Base-by-base conservation (phyloP, 2,113 vertebrate genomes). In the Nipponia nippon region DNA sequence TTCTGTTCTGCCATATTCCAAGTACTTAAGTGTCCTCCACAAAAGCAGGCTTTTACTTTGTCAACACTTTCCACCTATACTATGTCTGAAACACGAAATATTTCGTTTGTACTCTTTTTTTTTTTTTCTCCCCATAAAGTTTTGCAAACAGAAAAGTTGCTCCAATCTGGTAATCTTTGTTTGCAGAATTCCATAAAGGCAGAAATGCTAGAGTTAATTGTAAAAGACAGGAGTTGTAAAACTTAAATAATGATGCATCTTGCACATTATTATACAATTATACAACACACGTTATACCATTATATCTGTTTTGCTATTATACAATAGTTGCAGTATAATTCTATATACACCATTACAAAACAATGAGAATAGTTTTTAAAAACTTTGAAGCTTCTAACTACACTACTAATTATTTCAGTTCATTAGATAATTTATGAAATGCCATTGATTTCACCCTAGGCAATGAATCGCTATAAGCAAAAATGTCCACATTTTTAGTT, bases 1-100 rank as follows among this genome's bases (percentile, higher is more conserved):
- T 89, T 87, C 44, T 61, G 8, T 62, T 77, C 63, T 72, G 34
- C n/a, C 65, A 63, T 23, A 87, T 49, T 87, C 88, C 79, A 91
- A 59, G 62, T 77, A 82, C 13, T 58, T 40, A 2, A 2, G 13
- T 3, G 4, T 34, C 11, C 30, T 9, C n/a, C n/a, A 4, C 0
- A 8, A 81, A 89, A 13, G 9, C 13, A 88, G 2, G 8, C 34
- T 83, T 71, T 55, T 49, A 53, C 19, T 82, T 77, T 29, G 72
- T 46, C 34, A 71, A 83, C 89, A 76, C 69, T 47, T 36, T 58
- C 17, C 19, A 67, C 11, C 53, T 25, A 21, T 10, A 46, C 6
- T 20, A 30, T 30, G 14, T 46, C 63, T 65, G 42, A 53, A 91
- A 89, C 11, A 44, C 3, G 16, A 26, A 67, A 11, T 40, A 30